phyloP scores from a whole-genome alignment of 35 echinoderm and acorn worm species.

The Lytechinus variegatus region DNA sequence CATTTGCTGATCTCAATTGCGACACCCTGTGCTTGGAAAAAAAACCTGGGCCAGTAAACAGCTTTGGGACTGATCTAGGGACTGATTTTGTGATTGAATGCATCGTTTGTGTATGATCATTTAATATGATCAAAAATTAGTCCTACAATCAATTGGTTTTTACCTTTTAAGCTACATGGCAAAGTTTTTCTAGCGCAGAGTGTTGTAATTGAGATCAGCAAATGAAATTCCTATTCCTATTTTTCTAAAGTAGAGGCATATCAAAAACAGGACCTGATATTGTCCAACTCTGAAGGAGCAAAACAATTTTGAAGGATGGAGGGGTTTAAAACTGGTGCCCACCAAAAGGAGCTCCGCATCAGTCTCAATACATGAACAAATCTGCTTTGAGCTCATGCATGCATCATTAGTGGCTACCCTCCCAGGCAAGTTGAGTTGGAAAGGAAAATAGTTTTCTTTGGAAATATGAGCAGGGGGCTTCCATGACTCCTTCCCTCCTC shows the following conservation, averaged over 20 bases:
- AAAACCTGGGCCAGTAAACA: no score
- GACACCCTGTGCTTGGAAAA: no score
- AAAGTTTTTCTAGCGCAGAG: background rate
- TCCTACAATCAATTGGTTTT: no score
- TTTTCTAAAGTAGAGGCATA: background rate
- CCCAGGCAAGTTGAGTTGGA: background rate
- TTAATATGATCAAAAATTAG: no score
- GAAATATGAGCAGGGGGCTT: background rate
- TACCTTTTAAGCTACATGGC: background rate
- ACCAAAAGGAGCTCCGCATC: background rate
- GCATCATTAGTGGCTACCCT: background rate
- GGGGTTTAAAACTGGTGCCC: background rate
- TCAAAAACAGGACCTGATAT: background rate
- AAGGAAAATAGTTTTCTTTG: background rate
- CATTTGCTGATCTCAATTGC: no score
- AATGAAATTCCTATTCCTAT: no score
- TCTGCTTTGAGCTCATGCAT: background rate
- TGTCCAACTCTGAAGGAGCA: background rate
- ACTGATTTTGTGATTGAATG: no score
- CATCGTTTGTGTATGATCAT: no score
- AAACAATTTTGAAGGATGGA: background rate
- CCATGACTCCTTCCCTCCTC: background rate
- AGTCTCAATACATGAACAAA: background rate
- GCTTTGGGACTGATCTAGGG: no score
- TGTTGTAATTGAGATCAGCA: background rate